phyloP scores from a whole-genome alignment of 2,113 vertebrate genomes.

The Uropsilus gracilis region DNA sequence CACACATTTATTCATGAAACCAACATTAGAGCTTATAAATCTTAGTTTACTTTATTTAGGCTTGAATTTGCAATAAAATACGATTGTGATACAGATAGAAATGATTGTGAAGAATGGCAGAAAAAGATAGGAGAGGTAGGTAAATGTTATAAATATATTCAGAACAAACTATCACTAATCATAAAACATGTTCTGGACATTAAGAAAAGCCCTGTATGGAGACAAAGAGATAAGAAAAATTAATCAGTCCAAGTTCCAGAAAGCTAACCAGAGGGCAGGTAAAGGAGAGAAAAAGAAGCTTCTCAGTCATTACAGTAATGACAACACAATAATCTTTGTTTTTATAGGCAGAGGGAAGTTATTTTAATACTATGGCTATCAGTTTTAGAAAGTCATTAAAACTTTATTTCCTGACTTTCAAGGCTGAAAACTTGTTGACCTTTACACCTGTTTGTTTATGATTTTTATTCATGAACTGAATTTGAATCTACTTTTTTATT shows the following conservation, averaged over 20 bases:
- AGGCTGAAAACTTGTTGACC: neutral
- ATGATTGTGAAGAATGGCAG: neutral
- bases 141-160: neutral
- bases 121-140: neutral
- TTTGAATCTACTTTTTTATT: slow-evolving; percentile 6
- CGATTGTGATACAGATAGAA: neutral
- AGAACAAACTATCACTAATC: neutral
- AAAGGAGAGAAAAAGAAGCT: neutral
- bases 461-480: neutral
- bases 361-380: neutral
- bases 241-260: neutral
- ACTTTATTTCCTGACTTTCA: neutral
- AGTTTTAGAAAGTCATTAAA: neutral
- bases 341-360: neutral
- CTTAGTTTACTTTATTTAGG: neutral
- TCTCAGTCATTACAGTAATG: neutral
- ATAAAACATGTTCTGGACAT: neutral
- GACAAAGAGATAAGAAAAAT: neutral
- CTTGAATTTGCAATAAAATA: neutral
- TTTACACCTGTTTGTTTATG: neutral
- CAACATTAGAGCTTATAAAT: neutral
- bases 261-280: neutral
- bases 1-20: neutral
- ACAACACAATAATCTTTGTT: neutral
- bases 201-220: neutral